Conservation (phyloP, 2,113 vertebrate genomes). For the Sander vitreus region DNA sequence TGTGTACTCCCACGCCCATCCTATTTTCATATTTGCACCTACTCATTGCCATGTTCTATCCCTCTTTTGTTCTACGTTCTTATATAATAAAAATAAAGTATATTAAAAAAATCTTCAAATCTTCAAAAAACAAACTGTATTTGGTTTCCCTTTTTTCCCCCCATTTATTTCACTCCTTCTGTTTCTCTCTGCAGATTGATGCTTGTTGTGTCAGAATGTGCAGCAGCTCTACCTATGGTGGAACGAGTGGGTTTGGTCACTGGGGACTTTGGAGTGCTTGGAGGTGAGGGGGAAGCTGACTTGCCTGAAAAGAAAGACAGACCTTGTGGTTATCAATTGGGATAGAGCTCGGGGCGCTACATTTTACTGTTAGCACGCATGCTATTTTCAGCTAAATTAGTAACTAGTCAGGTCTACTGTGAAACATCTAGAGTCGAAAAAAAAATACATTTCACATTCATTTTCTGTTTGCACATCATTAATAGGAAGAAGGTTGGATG, state of each 20-base stretch:
- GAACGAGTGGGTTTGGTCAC: constrained; percentile 82
- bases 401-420: constrained; percentile 14
- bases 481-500: neutral
- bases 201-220: constrained; percentile 49
- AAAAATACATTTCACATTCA: neutral
- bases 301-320: constrained; percentile 86
- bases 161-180: neutral
- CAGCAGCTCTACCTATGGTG: constrained; percentile 77
- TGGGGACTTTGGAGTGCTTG: constrained; percentile 75
- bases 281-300: constrained; percentile 78
- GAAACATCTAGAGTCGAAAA: neutral
- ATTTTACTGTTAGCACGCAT: constrained; percentile 62
- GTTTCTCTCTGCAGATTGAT: neutral
- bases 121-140: neutral
- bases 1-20: too few species aligned
- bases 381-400: constrained; percentile 59
- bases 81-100: too few species aligned
- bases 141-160: neutral
- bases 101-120: neutral
- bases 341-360: constrained; percentile 13
- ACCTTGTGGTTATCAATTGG: constrained; percentile 67
- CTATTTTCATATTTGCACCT: too few species aligned
- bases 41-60: too few species aligned
- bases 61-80: too few species aligned
- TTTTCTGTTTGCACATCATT: constrained; percentile 19